Percentiles rank a stretch among this genome's conserved stretches.
These are phyloP conservation scores for Hippocampus comes DNA, from an alignment of 2,113 vertebrate species.

Conservation along the genomic window DNA sequence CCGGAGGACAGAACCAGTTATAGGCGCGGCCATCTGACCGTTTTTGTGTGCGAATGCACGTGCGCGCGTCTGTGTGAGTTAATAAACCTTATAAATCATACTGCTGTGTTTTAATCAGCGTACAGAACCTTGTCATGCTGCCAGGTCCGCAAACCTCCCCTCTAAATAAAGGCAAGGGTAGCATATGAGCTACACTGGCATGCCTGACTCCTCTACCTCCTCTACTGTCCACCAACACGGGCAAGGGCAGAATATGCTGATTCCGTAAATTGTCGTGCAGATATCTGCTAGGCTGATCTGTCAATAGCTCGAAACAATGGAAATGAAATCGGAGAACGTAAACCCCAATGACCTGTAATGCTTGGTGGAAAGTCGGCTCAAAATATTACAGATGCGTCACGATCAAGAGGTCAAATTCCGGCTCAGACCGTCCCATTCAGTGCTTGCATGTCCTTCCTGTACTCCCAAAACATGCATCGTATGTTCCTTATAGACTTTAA, in stretches of 20 bases:
- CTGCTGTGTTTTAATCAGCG: constrained; percentile 49
- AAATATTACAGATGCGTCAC: neutral
- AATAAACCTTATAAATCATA: constrained; percentile 34
- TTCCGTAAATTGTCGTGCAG: neutral
- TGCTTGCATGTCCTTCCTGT: too few species aligned
- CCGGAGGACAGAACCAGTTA: constrained; percentile 65
- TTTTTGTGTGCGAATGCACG: constrained; percentile 14
- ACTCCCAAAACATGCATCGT: too few species aligned
- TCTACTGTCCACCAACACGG: neutral
- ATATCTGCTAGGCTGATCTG: neutral
- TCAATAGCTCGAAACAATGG: neutral
- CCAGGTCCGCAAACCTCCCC: constrained; percentile 11
- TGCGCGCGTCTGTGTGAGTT: neutral
- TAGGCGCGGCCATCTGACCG: constrained; percentile 66
- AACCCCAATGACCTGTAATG: neutral
- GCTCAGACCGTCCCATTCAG: too few species aligned
- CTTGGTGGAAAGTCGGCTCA: neutral
- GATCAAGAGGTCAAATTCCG: too few species aligned
- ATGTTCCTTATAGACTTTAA: too few species aligned
- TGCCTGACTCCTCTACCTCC: neutral
- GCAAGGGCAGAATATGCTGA: neutral
- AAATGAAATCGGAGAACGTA: neutral
- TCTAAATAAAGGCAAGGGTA: constrained; percentile 10
- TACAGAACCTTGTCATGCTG: constrained; percentile 44
- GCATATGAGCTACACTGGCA: neutral